These are phyloP conservation scores for Drosophila sucinea DNA, from an alignment of 1,140 invertebrate species.

Conservation along the genomic window DNA sequence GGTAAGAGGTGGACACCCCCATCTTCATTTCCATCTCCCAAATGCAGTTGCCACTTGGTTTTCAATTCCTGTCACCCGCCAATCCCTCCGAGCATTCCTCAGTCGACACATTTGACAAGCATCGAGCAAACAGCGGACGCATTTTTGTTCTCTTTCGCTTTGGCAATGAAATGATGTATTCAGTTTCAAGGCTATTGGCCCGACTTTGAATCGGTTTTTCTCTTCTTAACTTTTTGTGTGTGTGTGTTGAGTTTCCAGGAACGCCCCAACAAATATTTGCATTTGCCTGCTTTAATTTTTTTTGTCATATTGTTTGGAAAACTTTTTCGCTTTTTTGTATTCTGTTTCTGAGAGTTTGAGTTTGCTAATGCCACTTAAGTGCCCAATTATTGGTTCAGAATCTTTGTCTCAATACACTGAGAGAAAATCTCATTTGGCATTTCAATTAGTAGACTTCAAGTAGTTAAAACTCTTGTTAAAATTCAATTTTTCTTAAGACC, in stretches of 20 bases:
- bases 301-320: conserved; percentile 42
- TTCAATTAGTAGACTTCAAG: too few species aligned
- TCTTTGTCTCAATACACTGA: conserved; percentile 10
- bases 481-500: too few species aligned
- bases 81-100: conserved; percentile 54
- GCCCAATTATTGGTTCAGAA: conserved; percentile 69
- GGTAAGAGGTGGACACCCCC: not conserved
- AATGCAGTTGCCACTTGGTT: conserved; percentile 1
- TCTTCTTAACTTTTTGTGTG: not conserved
- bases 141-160: conserved; percentile 45
- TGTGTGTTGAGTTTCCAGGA: conserved; percentile 61
- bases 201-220: conserved; percentile 40
- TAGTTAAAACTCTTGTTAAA: too few species aligned
- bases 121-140: conserved; percentile 67
- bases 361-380: conserved; percentile 77
- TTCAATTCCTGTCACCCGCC: conserved; percentile 21
- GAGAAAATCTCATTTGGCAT: not conserved
- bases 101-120: conserved; percentile 73
- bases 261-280: conserved; percentile 69
- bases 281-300: conserved; percentile 36
- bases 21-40: not conserved
- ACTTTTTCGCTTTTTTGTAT: conserved; percentile 10
- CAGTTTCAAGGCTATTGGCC: conserved; percentile 73
- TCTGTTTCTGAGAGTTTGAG: conserved; percentile 18
- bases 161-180: conserved; percentile 73